phyloP scores from a whole-genome alignment of 2,797 vertebrate species.

The Rhodeus uyekii region DNA sequence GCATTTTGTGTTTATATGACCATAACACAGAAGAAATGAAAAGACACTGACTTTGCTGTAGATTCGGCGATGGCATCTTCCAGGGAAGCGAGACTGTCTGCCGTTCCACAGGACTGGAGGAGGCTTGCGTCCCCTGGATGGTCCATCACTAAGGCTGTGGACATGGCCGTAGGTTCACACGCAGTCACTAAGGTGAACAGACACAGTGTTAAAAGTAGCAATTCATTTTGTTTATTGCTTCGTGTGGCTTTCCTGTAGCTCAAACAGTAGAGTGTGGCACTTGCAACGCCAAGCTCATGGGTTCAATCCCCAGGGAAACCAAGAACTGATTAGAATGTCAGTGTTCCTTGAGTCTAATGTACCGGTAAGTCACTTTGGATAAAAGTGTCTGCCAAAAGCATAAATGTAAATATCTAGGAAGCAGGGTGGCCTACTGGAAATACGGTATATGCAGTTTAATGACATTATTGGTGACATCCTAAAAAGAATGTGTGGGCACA shows the following conservation, averaged over 20 bases:
- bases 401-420: background rate
- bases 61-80: conserved; percentile 59
- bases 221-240: background rate
- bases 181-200: conserved; percentile 68
- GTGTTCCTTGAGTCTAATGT: too few species aligned
- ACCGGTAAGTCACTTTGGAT: too few species aligned
- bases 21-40: background rate
- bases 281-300: too few species aligned
- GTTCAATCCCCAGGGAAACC: too few species aligned
- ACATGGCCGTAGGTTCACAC: conserved; percentile 70
- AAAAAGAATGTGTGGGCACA: background rate
- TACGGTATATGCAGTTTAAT: too few species aligned
- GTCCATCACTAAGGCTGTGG: conserved; percentile 67
- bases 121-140: conserved; percentile 51
- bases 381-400: too few species aligned
- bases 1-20: background rate
- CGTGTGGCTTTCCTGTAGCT: too few species aligned
- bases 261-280: too few species aligned
- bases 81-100: conserved; percentile 61
- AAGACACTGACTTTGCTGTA: conserved; percentile 66
- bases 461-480: background rate
- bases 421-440: background rate
- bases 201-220: conserved; percentile 21
- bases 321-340: too few species aligned
- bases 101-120: conserved; percentile 61